Percentiles rank a stretch among this genome's conserved stretches.
Conservation (phyloP, 2,888 invertebrate species). For the Alloscopus bannaensis region DNA sequence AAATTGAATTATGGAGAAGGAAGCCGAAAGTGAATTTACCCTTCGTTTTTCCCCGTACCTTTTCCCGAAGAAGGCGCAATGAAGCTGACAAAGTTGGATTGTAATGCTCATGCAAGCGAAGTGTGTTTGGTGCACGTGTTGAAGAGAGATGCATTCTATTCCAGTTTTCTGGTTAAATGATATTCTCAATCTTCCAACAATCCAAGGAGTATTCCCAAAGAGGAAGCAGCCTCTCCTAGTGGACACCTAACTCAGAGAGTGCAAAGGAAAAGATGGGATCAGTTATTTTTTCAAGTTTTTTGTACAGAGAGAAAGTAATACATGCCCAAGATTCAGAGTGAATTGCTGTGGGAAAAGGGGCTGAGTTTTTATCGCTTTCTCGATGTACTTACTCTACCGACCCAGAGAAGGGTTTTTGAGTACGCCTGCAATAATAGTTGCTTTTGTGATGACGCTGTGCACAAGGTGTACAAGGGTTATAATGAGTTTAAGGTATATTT, state of each 20-base stretch:
- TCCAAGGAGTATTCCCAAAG: slow-evolving; percentile 15
- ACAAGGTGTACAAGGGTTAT: no score
- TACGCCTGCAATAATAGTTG: no score
- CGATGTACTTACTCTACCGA: no score
- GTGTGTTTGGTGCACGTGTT: slow-evolving; percentile 32
- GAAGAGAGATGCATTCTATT: slow-evolving; percentile 27
- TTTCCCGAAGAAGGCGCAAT: slow-evolving; percentile 20
- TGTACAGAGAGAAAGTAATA: neutral
- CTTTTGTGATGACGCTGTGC: no score
- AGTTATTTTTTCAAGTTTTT: neutral
- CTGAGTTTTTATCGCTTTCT: no score
- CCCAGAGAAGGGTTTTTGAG: no score
- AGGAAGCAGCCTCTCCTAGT: neutral
- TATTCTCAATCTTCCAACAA: no score
- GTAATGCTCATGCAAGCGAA: slow-evolving; percentile 40
- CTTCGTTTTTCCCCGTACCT: slow-evolving; percentile 26
- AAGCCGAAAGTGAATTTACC: slow-evolving; percentile 59
- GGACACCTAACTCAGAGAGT: neutral
- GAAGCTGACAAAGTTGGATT: slow-evolving; percentile 47
- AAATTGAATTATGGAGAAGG: slow-evolving; percentile 69
- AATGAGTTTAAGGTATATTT: no score
- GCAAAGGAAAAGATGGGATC: neutral
- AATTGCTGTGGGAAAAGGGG: slow-evolving; percentile 44
- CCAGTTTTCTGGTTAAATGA: no score
- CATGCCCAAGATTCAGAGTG: neutral